Evolutionary conservation across 2,113 vertebrate genomes (phyloP).

Genomic region (Psittacara wagleri): DNA sequence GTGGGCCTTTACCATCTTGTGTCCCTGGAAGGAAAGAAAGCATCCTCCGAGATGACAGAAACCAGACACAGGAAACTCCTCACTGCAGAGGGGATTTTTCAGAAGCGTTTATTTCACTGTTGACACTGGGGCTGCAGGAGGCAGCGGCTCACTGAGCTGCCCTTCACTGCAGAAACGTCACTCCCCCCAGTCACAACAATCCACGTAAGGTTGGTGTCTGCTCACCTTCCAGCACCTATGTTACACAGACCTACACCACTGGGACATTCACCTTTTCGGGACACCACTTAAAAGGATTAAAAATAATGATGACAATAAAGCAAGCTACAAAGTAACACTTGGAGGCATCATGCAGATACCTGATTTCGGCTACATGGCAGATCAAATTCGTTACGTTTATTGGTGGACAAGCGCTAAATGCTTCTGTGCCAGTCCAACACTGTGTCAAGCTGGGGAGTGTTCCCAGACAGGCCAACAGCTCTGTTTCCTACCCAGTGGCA

Average conservation of each 20-base stretch:
- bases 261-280: slow-evolving; percentile 4
- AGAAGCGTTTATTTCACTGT: slow-evolving; percentile 69
- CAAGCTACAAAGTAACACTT: slow-evolving; percentile 45
- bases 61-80: background rate
- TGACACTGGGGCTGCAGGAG: slow-evolving; percentile 35
- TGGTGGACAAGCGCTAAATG: background rate
- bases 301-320: slow-evolving; percentile 38
- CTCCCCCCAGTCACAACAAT: background rate
- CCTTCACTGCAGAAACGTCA: background rate
- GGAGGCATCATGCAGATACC: slow-evolving; percentile 60
- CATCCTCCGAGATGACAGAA: background rate
- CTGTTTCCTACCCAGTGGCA: background rate
- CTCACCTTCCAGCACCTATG: background rate
- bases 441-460: background rate
- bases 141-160: slow-evolving; percentile 14
- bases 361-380: background rate
- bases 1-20: background rate
- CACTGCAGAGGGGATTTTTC: background rate
- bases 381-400: background rate
- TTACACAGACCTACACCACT: slow-evolving; percentile 24
- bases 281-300: slow-evolving; percentile 28
- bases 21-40: background rate
- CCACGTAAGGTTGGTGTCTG: background rate
- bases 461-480: background rate
- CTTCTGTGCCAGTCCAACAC: background rate